Evolutionary conservation across 2,797 vertebrate species (phyloP).

Genomic region (Cuculus canorus): DNA sequence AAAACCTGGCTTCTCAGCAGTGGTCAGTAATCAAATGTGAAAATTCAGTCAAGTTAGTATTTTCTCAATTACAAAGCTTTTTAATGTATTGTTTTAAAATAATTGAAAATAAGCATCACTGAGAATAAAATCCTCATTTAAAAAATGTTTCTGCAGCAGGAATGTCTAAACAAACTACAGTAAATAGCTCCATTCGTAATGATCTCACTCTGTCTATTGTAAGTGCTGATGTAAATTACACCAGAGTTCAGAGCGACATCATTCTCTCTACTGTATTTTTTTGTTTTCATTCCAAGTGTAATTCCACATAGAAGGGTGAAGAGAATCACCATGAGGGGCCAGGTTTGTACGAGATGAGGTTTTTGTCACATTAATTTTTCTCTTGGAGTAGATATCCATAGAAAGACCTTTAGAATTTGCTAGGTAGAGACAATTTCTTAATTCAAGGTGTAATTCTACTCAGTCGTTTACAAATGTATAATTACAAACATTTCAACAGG

Average conservation of each 20-base stretch:
- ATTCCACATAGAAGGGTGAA: not conserved
- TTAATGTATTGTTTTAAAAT: constrained; percentile 61
- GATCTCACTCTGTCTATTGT: not conserved
- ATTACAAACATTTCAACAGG: not conserved
- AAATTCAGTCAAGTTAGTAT: constrained; percentile 25
- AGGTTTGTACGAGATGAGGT: not conserved
- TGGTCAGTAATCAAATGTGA: constrained; percentile 38
- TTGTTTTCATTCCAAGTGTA: not conserved
- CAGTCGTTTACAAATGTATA: not conserved
- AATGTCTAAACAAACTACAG: not conserved
- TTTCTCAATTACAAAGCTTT: constrained; percentile 42
- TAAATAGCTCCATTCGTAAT: not conserved
- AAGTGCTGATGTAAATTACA: not conserved
- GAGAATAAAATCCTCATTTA: constrained; percentile 39
- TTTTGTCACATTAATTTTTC: not conserved
- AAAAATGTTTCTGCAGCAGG: constrained; percentile 8
- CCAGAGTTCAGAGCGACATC: not conserved
- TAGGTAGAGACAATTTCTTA: not conserved
- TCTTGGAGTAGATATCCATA: not conserved
- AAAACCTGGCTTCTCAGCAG: constrained; percentile 50
- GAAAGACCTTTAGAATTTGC: not conserved
- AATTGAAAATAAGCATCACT: constrained; percentile 52
- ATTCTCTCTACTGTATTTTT: not conserved
- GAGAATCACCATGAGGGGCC: not conserved
- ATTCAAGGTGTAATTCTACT: not conserved